A percentile compares a stretch with the other conserved stretches of the same genome.
Evolutionary conservation across 2,888 invertebrate genomes (phyloP).

Genomic region (Callinectes sapidus): DNA sequence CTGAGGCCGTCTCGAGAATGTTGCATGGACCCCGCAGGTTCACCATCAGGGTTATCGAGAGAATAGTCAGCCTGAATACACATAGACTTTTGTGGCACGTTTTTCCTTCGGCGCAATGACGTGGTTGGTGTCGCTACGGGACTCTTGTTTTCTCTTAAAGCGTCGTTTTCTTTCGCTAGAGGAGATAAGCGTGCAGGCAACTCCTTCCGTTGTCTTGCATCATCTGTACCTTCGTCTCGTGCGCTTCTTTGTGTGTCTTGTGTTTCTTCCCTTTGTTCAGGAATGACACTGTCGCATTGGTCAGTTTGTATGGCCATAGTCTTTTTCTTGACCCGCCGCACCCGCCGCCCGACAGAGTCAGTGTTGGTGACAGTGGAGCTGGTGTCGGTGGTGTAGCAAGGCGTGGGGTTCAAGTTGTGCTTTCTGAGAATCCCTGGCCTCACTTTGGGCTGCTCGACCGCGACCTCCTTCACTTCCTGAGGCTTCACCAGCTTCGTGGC

Average conservation of each 20-base stretch:
- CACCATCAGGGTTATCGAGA: conserved; percentile 5
- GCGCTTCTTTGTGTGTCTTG: neutral
- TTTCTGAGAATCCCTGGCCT: neutral
- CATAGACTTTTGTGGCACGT: conserved; percentile 42
- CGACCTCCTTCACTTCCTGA: conserved; percentile 14
- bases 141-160: conserved; percentile 18
- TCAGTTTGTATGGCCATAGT: conserved; percentile 48
- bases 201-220: neutral
- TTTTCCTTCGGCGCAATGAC: conserved; percentile 47
- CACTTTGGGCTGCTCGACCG: neutral
- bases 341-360: conserved; percentile 48
- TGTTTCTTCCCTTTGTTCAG: conserved; percentile 39
- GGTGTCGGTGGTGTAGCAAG: conserved; percentile 55
- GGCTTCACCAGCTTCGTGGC: neutral
- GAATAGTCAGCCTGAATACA: conserved; percentile 47
- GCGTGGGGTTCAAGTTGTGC: neutral
- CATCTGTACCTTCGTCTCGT: neutral
- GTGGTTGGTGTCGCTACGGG: conserved; percentile 30
- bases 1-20: neutral
- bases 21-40: neutral
- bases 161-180: conserved; percentile 17
- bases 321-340: conserved; percentile 47
- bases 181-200: neutral
- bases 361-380: conserved; percentile 57
- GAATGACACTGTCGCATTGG: neutral